phyloP scores from a whole-genome alignment of 2,888 invertebrate genomes.

The Xanthostigma xanthostigma region DNA sequence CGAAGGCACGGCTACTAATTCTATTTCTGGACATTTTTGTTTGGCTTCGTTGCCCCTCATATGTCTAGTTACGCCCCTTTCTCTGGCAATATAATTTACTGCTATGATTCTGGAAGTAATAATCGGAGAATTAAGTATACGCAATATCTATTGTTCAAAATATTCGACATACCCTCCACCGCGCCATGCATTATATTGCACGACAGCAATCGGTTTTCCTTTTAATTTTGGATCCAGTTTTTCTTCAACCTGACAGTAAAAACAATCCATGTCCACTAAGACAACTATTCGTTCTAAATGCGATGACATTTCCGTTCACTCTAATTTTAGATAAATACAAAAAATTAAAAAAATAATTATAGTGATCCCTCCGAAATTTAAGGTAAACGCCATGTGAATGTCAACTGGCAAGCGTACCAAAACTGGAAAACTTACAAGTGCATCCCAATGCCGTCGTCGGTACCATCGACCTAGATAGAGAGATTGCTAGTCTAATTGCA shows the following conservation, averaged over 20 bases:
- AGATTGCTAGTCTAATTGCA: too few relatives aligned
- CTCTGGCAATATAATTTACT: constrained; percentile 91
- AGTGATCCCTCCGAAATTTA: neutral
- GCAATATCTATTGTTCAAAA: neutral
- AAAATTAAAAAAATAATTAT: neutral
- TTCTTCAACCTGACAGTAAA: constrained; percentile 97
- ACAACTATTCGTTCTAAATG: constrained; percentile 54
- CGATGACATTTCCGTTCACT: constrained; percentile 13
- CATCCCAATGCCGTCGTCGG: too few relatives aligned
- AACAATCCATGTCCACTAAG: constrained; percentile 97
- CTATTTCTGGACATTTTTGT: constrained; percentile 73
- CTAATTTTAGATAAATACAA: neutral
- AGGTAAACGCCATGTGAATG: neutral
- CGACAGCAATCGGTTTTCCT: constrained; percentile 89
- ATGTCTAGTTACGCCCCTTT: constrained; percentile 73
- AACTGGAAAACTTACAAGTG: too few relatives aligned
- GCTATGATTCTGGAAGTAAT: constrained; percentile 67
- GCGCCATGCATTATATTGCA: constrained; percentile 87
- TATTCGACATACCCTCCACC: constrained; percentile 67
- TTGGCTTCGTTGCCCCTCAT: constrained; percentile 89
- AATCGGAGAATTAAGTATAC: neutral
- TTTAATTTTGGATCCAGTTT: constrained; percentile 64
- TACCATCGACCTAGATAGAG: too few relatives aligned
- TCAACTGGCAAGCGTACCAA: too few relatives aligned
- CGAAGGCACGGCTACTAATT: constrained; percentile 72